Conservation (phyloP, 2,113 vertebrate genomes). For the Illadopsis cleaveri region DNA sequence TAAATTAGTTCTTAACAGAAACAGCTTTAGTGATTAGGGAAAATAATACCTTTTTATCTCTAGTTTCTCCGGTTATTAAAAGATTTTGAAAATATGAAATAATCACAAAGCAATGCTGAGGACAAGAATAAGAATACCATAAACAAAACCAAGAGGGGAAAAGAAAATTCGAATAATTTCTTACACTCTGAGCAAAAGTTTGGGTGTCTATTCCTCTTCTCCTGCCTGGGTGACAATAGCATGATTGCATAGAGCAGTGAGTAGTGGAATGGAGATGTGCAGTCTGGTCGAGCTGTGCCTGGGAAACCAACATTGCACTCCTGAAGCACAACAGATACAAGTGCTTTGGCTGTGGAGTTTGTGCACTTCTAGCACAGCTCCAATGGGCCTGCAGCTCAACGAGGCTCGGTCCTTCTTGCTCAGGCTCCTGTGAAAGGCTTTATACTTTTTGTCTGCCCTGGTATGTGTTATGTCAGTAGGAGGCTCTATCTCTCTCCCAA, state of each 20-base stretch:
- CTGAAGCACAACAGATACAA: background rate
- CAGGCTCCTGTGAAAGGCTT: background rate
- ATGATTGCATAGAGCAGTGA: background rate
- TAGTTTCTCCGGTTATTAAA: background rate
- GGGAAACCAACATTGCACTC: accelerated
- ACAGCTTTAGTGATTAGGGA: background rate
- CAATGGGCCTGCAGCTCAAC: background rate
- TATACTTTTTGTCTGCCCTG: background rate
- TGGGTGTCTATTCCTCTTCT: background rate
- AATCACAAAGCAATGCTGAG: background rate
- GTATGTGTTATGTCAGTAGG: background rate
- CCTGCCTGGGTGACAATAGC: background rate
- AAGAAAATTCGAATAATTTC: background rate
- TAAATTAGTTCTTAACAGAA: background rate
- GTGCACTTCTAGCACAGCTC: background rate
- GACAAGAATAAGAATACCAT: background rate
- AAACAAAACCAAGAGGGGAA: background rate
- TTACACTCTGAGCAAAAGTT: background rate
- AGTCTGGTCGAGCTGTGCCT: background rate
- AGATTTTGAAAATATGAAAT: background rate
- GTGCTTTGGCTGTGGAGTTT: background rate
- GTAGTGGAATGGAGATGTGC: background rate
- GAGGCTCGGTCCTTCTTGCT: accelerated
- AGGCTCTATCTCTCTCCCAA: background rate
- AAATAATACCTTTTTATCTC: background rate